Evolutionary conservation across 2,113 vertebrate species (phyloP), one percentile per base, ranked within the genome.

Genomic region (Hiodon alosoides): DNA sequence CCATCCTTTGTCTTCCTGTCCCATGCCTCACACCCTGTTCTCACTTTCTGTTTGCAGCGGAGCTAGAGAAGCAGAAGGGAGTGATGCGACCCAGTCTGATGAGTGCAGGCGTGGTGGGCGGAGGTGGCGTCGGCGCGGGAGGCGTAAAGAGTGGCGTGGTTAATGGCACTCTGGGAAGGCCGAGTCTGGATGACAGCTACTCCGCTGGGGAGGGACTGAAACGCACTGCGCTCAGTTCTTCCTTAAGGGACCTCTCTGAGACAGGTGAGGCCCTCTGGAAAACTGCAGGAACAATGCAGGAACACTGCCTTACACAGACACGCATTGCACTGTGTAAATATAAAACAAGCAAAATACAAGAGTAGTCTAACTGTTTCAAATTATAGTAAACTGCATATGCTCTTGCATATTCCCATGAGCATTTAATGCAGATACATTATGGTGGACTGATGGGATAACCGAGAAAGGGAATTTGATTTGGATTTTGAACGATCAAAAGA

Each of bases 21-120:
- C 53, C 5, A 17, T 50, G 3, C 5, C 16, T 61, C 47, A 64
- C 2, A 67, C 2, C 54, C 6, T n/a, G 31, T 8, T 4, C 64
- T 58, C 57, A 67, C 51, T 75, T 8, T 79, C 16, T 10, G 3
- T 11, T 50, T 79, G 46, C 90, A 96, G 95, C 94, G 7, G 95
- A 96, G 79, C 85, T 97, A 3, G 95, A 96, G 85, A 97, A 97
- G 83, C 94, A 96, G 90, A 96, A 96, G 83, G 94, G 95, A 11
- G 90, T 93, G 80, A 93, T 95, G 90, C 91, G 94, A 73, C 92
- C 95, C 70, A 90, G 90, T 0, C 75, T 90, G 72, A 76, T 94
- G 69, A 90, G 86, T 7, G 88, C 86, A 0, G 89, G 87, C 48
- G 85, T 86, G 17, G 79, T 84, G 67, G 64, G 64, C n/a, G 69